Conservation (phyloP, 2,888 invertebrate genomes). For the Acrocyrtus sp. region DNA sequence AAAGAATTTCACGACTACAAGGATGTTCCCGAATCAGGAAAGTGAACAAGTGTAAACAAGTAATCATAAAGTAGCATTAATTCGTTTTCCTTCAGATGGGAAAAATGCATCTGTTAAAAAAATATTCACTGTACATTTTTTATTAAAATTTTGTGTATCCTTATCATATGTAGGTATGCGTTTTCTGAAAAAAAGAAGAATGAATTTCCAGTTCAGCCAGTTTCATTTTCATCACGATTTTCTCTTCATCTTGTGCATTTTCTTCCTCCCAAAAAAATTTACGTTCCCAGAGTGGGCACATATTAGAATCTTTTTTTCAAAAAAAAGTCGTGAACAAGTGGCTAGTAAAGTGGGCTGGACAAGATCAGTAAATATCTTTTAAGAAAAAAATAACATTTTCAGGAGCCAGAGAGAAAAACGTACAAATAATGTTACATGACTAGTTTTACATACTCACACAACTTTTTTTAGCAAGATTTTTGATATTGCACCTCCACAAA, state of each 20-base stretch:
- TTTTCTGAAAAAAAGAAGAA: too few relatives aligned
- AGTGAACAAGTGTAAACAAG: too few relatives aligned
- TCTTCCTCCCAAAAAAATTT: constrained; percentile 17
- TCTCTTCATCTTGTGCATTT: constrained; percentile 8
- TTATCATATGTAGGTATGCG: too few relatives aligned
- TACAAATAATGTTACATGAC: constrained; percentile 24
- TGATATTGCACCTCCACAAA: constrained; percentile 40
- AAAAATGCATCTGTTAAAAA: too few relatives aligned
- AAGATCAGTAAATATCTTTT: constrained; percentile 42
- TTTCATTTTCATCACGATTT: constrained; percentile 29
- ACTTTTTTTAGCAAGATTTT: constrained; percentile 28
- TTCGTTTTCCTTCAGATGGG: too few relatives aligned
- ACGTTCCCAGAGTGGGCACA: too few relatives aligned
- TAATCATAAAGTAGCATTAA: too few relatives aligned
- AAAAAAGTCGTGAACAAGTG: constrained; percentile 24
- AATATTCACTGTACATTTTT: too few relatives aligned
- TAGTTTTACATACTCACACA: not conserved
- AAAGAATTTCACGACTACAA: too few relatives aligned
- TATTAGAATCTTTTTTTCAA: constrained; percentile 4
- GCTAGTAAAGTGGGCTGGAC: constrained; percentile 49
- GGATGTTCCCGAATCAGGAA: too few relatives aligned
- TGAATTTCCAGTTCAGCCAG: constrained; percentile 35
- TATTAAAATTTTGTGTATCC: too few relatives aligned
- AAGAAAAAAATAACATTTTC: constrained; percentile 6
- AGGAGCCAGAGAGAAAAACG: constrained; percentile 38